phyloP scores from a whole-genome alignment of 2,113 vertebrate genomes.

The Lethenteron reissneri region DNA sequence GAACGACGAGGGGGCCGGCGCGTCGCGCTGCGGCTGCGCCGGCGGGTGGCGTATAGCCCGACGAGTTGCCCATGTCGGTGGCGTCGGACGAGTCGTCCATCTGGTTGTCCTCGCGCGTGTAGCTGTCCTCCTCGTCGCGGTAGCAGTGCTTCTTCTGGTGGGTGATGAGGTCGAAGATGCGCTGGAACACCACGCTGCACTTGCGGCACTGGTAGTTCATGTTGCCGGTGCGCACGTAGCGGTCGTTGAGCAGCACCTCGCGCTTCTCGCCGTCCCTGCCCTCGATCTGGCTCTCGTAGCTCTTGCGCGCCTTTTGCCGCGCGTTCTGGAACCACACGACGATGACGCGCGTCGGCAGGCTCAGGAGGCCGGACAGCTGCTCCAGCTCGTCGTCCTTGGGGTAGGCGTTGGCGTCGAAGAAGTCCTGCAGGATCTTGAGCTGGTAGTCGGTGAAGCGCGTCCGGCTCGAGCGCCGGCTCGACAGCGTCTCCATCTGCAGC shows the following conservation, averaged over 20 bases:
- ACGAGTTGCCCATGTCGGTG: constrained; percentile 32
- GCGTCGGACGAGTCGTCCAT: constrained; percentile 55
- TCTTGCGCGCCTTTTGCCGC: constrained; percentile 92
- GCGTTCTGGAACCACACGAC: constrained; percentile 99
- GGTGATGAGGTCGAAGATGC: constrained; percentile 94
- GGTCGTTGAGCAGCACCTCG: constrained; percentile 66
- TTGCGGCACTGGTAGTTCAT: constrained; percentile 99
- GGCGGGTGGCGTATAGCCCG: no score
- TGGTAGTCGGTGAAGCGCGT: constrained; percentile 98
- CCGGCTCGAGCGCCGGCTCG: constrained; percentile 73
- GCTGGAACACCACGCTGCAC: constrained; percentile 78
- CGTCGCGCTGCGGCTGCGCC: constrained; percentile 13
- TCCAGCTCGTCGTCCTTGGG: constrained; percentile 98
- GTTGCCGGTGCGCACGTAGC: constrained; percentile 83
- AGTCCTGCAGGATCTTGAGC: constrained; percentile 90
- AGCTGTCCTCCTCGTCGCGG: constrained; percentile 85
- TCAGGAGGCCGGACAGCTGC: constrained; percentile 93
- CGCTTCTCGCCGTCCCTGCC: constrained; percentile 70
- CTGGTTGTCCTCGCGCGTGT: constrained; percentile 41
- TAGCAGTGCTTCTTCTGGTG: constrained; percentile 94
- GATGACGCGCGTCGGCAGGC: constrained; percentile 74
- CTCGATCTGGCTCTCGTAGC: constrained; percentile 87
- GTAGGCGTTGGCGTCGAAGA: constrained; percentile 97
- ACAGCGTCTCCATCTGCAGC: constrained; percentile 40
- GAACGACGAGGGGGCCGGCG: constrained; percentile 12